These are phyloP conservation scores for Alethe castanea DNA, from an alignment of 2,113 vertebrate species.

Conservation along the genomic window DNA sequence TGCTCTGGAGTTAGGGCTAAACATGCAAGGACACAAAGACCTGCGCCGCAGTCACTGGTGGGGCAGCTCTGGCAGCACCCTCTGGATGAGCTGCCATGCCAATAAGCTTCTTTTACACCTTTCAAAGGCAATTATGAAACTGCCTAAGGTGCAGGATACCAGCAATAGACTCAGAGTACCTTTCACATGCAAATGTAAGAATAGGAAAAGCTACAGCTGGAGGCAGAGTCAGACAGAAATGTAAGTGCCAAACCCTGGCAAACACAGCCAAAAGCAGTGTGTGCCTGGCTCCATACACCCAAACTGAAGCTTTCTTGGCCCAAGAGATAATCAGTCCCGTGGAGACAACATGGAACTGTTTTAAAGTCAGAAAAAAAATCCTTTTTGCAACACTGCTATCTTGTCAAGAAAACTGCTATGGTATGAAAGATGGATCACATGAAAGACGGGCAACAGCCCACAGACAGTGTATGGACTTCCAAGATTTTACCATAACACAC, in stretches of 20 bases:
- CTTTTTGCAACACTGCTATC: not conserved
- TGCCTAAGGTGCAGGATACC: not conserved
- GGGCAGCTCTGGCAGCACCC: not conserved
- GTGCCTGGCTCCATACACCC: not conserved
- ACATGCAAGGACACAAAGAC: not conserved
- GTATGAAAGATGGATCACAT: not conserved
- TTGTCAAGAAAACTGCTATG: not conserved
- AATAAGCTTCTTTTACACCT: not conserved
- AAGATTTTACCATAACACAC: not conserved
- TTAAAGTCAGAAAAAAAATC: not conserved
- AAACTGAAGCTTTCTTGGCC: conserved; percentile 19
- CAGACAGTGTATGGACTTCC: not conserved
- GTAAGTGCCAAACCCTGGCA: not conserved
- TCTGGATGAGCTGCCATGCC: not conserved
- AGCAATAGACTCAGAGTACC: not conserved
- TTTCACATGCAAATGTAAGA: conserved; percentile 26
- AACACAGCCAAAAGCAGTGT: not conserved
- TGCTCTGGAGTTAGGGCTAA: not conserved
- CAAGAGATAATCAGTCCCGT: not conserved
- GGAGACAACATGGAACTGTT: not conserved
- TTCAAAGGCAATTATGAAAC: not conserved
- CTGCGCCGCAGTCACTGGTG: not conserved
- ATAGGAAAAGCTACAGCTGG: not conserved
- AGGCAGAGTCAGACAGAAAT: conserved; percentile 2
- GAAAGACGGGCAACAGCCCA: not conserved